phyloP scores from a whole-genome alignment of 2,797 vertebrate genomes.

The Anolis apletophallus region DNA sequence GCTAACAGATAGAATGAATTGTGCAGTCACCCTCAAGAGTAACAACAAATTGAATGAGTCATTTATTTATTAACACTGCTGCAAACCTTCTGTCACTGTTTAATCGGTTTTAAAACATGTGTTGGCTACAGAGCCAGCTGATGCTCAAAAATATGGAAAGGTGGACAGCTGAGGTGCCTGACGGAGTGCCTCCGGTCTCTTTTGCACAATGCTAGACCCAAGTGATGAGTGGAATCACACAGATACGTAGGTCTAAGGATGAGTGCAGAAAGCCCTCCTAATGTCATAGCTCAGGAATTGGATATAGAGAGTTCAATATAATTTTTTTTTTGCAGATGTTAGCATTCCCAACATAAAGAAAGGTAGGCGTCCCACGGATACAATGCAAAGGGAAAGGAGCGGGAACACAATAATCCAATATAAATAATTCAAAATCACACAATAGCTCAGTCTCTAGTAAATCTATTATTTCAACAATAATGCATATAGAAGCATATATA shows the following conservation, averaged over 20 bases:
- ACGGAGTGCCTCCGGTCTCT: neutral
- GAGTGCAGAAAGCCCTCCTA: neutral
- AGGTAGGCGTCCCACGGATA: too few species aligned
- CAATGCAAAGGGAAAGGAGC: too few species aligned
- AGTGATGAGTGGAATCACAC: neutral
- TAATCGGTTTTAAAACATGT: constrained; percentile 16
- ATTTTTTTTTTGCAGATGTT: too few species aligned
- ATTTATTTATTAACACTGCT: constrained; percentile 33
- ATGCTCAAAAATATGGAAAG: constrained; percentile 2
- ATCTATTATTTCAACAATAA: too few species aligned
- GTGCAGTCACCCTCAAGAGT: constrained; percentile 11
- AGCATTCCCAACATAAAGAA: too few species aligned
- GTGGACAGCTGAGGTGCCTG: neutral
- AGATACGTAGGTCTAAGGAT: too few species aligned
- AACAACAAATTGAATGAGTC: constrained; percentile 4
- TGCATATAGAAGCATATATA: too few species aligned
- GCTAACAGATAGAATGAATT: constrained; percentile 7
- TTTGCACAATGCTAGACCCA: neutral
- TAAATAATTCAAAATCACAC: too few species aligned
- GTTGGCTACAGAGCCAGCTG: neutral
- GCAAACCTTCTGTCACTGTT: constrained; percentile 22
- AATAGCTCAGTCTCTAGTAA: too few species aligned
- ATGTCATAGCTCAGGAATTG: too few species aligned
- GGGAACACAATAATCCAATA: too few species aligned
- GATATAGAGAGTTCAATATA: too few species aligned